Evolutionary conservation across 2,113 vertebrate genomes (phyloP).

Genomic region (Hiodon alosoides): DNA sequence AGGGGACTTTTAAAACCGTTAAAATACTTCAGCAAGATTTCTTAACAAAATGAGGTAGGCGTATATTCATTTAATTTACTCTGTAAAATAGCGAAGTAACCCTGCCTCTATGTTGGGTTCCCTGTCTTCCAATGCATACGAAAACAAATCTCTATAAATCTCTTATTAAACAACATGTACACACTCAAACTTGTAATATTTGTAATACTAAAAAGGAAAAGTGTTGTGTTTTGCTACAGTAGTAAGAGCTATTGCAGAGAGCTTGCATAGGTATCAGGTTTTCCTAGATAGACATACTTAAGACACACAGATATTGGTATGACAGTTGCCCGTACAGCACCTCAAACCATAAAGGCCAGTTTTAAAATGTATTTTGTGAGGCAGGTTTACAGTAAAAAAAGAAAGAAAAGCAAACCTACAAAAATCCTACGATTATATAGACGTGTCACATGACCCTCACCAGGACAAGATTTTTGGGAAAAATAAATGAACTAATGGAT

Average conservation of each 20-base stretch:
- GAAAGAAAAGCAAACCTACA: not conserved
- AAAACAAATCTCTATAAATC: not conserved
- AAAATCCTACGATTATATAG: no score
- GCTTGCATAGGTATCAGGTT: not conserved
- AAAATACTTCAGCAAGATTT: not conserved
- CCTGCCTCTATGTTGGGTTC: not conserved
- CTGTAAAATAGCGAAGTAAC: not conserved
- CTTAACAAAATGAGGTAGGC: not conserved
- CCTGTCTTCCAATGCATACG: not conserved
- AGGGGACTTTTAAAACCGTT: no score
- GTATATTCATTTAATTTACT: not conserved
- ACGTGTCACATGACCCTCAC: no score
- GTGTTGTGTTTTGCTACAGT: not conserved
- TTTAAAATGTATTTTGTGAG: not conserved
- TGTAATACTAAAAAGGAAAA: not conserved
- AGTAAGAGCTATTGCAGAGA: not conserved
- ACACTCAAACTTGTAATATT: not conserved
- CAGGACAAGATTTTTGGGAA: no score
- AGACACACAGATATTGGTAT: not conserved
- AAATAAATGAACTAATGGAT: no score
- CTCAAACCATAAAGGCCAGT: not conserved
- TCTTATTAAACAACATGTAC: constrained; percentile 2
- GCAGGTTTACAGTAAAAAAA: not conserved
- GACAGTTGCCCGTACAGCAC: not conserved
- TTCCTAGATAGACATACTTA: not conserved